These are phyloP conservation scores for Parazoanthus atlanticus DNA, from an alignment of 92 coral and sea anemone genomes.

Conservation along the genomic window DNA sequence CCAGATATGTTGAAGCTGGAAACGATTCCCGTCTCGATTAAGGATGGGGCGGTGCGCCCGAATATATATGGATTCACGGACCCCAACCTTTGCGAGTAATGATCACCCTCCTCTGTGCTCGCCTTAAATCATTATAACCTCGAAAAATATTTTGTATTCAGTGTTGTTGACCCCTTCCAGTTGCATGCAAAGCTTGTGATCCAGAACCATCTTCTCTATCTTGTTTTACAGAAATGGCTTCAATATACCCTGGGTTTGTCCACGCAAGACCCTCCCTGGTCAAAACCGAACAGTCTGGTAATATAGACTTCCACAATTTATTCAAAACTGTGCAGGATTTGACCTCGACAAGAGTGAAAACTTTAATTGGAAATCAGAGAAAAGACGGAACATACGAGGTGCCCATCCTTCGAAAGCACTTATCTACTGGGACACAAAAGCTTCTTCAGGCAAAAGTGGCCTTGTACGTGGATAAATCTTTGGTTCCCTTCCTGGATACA, in stretches of 20 bases:
- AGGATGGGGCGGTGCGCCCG: too few relatives aligned
- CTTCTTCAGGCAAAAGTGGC: neutral
- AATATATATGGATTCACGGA: too few relatives aligned
- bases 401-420: neutral
- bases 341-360: neutral
- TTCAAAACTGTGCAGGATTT: neutral
- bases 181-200: too few relatives aligned
- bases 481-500: neutral
- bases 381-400: conserved; percentile 31
- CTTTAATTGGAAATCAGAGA: neutral
- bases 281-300: neutral
- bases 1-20: too few relatives aligned
- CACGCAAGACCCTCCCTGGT: neutral
- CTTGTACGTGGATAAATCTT: neutral
- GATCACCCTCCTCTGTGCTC: too few relatives aligned
- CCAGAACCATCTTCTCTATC: too few relatives aligned
- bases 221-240: neutral
- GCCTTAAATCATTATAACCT: too few relatives aligned
- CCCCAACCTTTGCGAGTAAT: too few relatives aligned
- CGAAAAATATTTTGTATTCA: too few relatives aligned
- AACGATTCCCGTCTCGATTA: too few relatives aligned
- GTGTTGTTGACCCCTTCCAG: too few relatives aligned
- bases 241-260: neutral
- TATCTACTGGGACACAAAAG: neutral
- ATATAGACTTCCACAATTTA: neutral